Base-by-base conservation (phyloP, 2,797 vertebrate species). In the Agapornis canus region DNA sequence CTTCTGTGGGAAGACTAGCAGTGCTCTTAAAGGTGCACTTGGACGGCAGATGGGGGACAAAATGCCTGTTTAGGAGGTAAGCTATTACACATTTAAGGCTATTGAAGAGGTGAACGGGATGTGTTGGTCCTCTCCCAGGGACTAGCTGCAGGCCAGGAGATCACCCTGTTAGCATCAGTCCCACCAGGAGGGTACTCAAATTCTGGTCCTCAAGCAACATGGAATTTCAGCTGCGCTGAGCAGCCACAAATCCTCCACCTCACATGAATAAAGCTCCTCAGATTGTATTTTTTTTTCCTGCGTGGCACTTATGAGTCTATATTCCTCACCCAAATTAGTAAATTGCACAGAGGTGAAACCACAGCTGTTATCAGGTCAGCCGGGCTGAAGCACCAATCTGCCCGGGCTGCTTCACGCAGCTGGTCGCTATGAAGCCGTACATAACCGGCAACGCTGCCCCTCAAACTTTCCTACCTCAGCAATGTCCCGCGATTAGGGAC, bases 161-260 rank as follows among this genome's bases (percentile, higher is more conserved):
- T 0, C 7, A 2, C 4, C 27, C 0, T 6, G 20, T 29, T 2
- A 48, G 72, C 17, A 2, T 45, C 6, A 3, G 45, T 32, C n/a
- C 10, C 22, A 4, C 35, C 32, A 1, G 32, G 5, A 79, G 16
- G 20, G 11, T 32, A 11, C 51, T 45, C 23, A 6, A 29, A 31
- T 37, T 82, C 64, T 4, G 32, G 5, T 16, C 31, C 64, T 49
- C 35, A 40, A 23, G 18, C 3, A 3, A 48, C 25, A 35, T 26
- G 10, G 7, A 45, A 11, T 5, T 63, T 42, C 6, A n/a, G 40
- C 27, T 13, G 23, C 12, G 17, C 45, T 32, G 4, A 73, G 60
- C 52, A 35, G 42, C 4, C 49, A 11, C 13, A 11, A 31, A 6
- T n/a, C 4, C 20, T 37, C 45, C 9, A 13, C 19, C 40, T 37